Base-by-base conservation (phyloP, 2,888 invertebrate species). In the Nemotelus nigrinus region DNA sequence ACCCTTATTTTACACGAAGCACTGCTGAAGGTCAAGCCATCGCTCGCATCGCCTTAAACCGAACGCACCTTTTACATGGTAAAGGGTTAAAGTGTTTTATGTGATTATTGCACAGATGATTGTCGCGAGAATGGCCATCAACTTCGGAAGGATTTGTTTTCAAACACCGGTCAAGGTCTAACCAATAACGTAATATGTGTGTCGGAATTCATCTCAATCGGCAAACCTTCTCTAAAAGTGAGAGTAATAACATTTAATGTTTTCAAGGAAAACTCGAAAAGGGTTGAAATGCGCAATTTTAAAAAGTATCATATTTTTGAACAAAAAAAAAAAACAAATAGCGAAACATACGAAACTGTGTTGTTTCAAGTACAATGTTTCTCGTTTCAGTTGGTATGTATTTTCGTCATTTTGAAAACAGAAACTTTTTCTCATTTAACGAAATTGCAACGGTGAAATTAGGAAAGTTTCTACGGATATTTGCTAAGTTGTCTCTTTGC, bases 391-490 rank as follows among this genome's bases (percentile, higher is more conserved):
- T 50, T 50, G 50, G 50, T 50, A 7, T 5, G 8, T 7, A 50
- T 50, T 50, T 50, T 50, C 6, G 6, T 50, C 25, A 58, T 58
- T 58, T 58, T 58, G 7, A 58, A n/a, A 58, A n/a, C 10, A 3
- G 6, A 67, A 67, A 47, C 10, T n/a, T 67, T 67, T 67, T 67
- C 45, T n/a, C 67, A 45, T 67, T 67, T 67, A 47, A 67, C 6
- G 10, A 48, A 47, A 67, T 67, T 67, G 67, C 47, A 67, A 47
- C 48, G 45, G 10, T 48, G 45, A 67, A 67, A 67, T 47, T 67
- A 67, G 45, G 47, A 67, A 67, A 67, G 67, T 47, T 60, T 67
- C 47, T 65, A 45, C 3, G 39, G 64, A 64, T 6, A 67, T 67
- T 67, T 45, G 44, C 39, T 67, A 47, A 45, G 44, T 64, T 64